phyloP scores from a whole-genome alignment of 2,888 invertebrate genomes.

The Amphiduros pacificus region DNA sequence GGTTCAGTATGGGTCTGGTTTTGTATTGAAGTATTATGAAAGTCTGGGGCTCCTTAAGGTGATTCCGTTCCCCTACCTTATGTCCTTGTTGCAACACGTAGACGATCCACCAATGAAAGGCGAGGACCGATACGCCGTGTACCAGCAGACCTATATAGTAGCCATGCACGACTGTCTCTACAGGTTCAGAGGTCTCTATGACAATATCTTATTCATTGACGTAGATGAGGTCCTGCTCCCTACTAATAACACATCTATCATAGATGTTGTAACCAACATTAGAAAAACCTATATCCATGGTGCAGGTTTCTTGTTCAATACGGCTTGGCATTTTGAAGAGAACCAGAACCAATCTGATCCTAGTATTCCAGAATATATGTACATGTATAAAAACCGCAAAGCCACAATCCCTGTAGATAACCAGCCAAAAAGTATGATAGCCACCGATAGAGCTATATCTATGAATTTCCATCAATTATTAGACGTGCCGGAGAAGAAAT shows the following conservation, averaged over 20 bases:
- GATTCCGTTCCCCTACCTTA: slow-evolving; percentile 20
- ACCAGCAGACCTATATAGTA: slow-evolving; percentile 25
- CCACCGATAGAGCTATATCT: slow-evolving; percentile 9
- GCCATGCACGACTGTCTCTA: slow-evolving; percentile 25
- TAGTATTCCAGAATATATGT: slow-evolving; percentile 5
- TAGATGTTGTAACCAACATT: background rate
- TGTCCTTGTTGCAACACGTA: slow-evolving; percentile 12
- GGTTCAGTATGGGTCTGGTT: slow-evolving; percentile 9
- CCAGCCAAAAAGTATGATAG: slow-evolving; percentile 19
- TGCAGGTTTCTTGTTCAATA: slow-evolving; percentile 15
- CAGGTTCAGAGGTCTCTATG: slow-evolving; percentile 11
- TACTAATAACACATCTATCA: background rate
- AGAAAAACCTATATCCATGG: background rate
- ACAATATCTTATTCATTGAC: slow-evolving; percentile 15
- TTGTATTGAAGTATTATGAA: slow-evolving; percentile 21
- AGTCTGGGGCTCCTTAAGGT: slow-evolving; percentile 17
- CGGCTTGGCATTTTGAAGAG: slow-evolving; percentile 27
- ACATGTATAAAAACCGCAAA: slow-evolving; percentile 14
- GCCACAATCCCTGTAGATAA: slow-evolving; percentile 15
- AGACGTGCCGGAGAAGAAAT: background rate
- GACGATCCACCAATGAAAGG: slow-evolving; percentile 1
- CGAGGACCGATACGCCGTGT: slow-evolving; percentile 22
- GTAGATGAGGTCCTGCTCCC: slow-evolving; percentile 21
- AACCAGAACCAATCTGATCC: slow-evolving; percentile 1
- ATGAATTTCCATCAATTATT: slow-evolving; percentile 17